Evolutionary conservation across 2,888 invertebrate species (phyloP), one percentile per base, ranked within the genome.

Genomic region (Bibio marci): DNA sequence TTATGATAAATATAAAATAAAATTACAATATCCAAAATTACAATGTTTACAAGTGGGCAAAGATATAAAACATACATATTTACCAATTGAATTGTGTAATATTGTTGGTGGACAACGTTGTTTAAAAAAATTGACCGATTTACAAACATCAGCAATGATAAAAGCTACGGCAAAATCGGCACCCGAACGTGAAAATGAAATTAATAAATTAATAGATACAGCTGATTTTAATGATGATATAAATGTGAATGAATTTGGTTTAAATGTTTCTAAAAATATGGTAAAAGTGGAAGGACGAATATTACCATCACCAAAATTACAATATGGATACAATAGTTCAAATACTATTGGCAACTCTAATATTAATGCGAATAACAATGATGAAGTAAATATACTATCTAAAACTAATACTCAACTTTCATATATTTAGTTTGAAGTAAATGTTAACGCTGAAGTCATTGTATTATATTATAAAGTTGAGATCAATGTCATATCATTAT

Each of bases 131-230:
- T 67, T 99, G 46, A 98, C 98, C 12, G 98, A 99, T 56, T 95
- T 95, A 87, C 98, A 99, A 65, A 99, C 98, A 6, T 98, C 97
- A 7, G 98, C 98, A 7, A 99, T 99, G 98, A 99, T 98, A 59
- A 98, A 98, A 69, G 98, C 98, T 11, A 99, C 98, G 4, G 98
- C 98, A 10, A 72, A 92, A 38, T 91, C 91, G 12, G 94, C 94
- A 11, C 94, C 94, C 1, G 73, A 73, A 57, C 67, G 94, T 50
- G 98, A 99, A 65, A 76, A 94, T 33, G 98, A 99, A 66, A 99
- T 99, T 50, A 95, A 98, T 64, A 95, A 88, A 61, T 67, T 99
- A 54, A 95, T 95, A 34, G 76, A 92, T 44, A 80, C 94, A 49
- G 97, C 98, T 3, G 95, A 98, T 63, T 98, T 98, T 69, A 97